Evolutionary conservation across 2,888 invertebrate genomes (phyloP).

Genomic region (Drosophila eohydei): DNA sequence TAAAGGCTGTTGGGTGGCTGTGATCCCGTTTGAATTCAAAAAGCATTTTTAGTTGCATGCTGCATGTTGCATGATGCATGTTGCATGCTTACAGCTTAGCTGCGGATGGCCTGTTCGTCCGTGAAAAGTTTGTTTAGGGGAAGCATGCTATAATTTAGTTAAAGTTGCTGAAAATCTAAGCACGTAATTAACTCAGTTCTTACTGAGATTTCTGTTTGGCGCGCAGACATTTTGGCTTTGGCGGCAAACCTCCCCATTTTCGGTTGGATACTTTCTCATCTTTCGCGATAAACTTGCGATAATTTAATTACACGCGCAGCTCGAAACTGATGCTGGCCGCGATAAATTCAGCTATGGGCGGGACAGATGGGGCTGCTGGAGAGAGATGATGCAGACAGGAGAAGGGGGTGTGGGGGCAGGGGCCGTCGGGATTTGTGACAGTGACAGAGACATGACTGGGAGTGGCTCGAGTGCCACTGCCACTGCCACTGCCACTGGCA

Average conservation of each 20-base stretch:
- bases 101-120: conserved; percentile 3
- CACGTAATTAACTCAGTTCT: conserved; percentile 58
- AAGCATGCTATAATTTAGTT: conserved; percentile 51
- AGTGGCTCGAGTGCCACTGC: conserved; percentile 28
- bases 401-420: background rate
- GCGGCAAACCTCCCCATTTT: conserved; percentile 23
- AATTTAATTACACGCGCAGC: conserved; percentile 68
- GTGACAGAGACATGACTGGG: conserved; percentile 30
- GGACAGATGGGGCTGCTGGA: background rate
- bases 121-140: conserved; percentile 18
- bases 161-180: conserved; percentile 52
- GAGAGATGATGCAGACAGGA: background rate
- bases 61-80: conserved; percentile 4
- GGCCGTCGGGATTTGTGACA: conserved; percentile 16
- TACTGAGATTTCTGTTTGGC: conserved; percentile 39
- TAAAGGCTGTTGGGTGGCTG: background rate
- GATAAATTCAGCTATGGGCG: conserved; percentile 15
- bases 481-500: background rate
- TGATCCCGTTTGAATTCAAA: conserved; percentile 4
- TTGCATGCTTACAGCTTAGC: conserved; percentile 14
- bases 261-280: conserved; percentile 38
- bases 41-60: conserved; percentile 9
- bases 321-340: conserved; percentile 45
- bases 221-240: conserved; percentile 24
- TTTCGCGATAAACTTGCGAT: conserved; percentile 62